These are phyloP conservation scores for Enteromius unitaeniatus DNA, from an alignment of 2,797 vertebrate genomes.

Conservation along the genomic window DNA sequence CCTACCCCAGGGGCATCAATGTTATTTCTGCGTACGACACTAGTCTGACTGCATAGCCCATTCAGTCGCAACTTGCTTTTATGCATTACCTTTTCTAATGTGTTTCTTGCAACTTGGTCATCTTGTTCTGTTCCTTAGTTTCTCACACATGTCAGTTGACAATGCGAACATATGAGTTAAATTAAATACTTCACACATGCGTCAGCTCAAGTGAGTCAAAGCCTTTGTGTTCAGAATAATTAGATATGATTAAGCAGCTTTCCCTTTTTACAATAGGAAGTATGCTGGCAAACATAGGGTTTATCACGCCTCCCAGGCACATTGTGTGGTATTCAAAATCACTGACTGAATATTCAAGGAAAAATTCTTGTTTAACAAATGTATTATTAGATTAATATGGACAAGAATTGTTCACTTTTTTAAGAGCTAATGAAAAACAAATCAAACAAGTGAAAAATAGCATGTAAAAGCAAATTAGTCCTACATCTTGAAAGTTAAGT, in stretches of 20 bases:
- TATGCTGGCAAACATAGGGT: neutral
- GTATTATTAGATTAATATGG: neutral
- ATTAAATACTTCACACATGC: slow-evolving; percentile 22
- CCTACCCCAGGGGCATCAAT: neutral
- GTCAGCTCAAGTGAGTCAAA: slow-evolving; percentile 17
- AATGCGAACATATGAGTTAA: neutral
- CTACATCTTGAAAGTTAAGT: neutral
- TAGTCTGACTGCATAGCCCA: slow-evolving; percentile 27
- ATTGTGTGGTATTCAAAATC: neutral
- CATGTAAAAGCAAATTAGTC: neutral
- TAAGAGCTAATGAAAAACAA: neutral
- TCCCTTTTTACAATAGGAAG: neutral
- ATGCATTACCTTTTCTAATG: neutral
- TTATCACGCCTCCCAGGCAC: slow-evolving; percentile 26
- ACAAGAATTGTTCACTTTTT: neutral
- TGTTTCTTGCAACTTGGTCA: slow-evolving; percentile 3
- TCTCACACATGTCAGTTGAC: slow-evolving; percentile 12
- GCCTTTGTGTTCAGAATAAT: slow-evolving; percentile 3
- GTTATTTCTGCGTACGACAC: neutral
- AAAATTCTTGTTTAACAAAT: neutral
- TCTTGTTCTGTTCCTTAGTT: neutral
- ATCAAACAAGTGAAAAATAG: neutral
- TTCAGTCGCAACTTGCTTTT: slow-evolving; percentile 34
- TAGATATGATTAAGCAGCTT: neutral
- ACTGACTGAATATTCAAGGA: neutral